Percentiles rank a stretch among this genome's conserved stretches.
Evolutionary conservation across 2,888 invertebrate genomes (phyloP).

Genomic region (Piscicola geometra): DNA sequence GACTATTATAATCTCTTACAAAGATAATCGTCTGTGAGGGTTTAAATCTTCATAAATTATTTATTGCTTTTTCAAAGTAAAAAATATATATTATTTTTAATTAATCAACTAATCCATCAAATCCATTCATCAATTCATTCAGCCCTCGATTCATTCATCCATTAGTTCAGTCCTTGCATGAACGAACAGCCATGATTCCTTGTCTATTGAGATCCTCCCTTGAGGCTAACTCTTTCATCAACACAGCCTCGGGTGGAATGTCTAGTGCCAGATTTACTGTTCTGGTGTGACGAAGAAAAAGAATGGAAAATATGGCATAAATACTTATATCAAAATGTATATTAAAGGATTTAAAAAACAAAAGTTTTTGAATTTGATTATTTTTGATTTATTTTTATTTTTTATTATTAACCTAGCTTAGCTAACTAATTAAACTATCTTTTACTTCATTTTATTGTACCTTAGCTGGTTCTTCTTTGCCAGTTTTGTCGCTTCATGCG

Average conservation of each 20-base stretch:
- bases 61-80: background rate
- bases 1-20: conserved; percentile 65
- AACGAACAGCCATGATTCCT: conserved; percentile 66
- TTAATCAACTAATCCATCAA: too few relatives aligned
- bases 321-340: too few relatives aligned
- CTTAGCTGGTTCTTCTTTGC: conserved; percentile 54
- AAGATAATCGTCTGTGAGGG: conserved; percentile 66
- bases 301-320: too few relatives aligned
- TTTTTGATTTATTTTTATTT: too few relatives aligned
- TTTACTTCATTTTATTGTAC: background rate
- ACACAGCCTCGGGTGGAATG: conserved; percentile 44
- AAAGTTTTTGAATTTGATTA: background rate
- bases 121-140: too few relatives aligned
- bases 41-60: background rate
- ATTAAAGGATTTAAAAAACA: background rate
- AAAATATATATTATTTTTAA: too few relatives aligned
- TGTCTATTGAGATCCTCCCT: conserved; percentile 71
- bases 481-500: conserved; percentile 55
- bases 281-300: background rate
- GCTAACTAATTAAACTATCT: background rate
- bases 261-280: background rate
- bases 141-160: too few relatives aligned
- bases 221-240: conserved; percentile 67
- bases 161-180: too few relatives aligned
- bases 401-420: background rate